Base-by-base conservation (phyloP, 2,113 vertebrate species). In the Oncorhynchus gorbuscha region DNA sequence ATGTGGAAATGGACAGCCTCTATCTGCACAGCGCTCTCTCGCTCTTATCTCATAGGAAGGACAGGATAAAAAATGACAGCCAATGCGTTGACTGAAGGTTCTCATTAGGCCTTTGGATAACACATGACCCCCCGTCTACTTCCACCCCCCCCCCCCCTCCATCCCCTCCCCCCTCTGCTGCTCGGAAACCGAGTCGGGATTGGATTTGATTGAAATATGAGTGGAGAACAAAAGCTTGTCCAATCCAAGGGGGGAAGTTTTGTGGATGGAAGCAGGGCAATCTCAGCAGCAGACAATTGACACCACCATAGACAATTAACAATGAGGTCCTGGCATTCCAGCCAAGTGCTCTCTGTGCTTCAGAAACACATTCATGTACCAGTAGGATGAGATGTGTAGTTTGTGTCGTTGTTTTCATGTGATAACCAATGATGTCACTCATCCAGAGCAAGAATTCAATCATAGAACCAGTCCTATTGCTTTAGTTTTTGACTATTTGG, bases 131-230 rank as follows among this genome's bases (percentile, higher is more conserved):
- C 76, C 70, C 73, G 75, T 77, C 87, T 86, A 24, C 84, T 45
- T 76, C 68, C 76, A n/a, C 28, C 18, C 22, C 26, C 14, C 32
- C 20, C 77, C 30, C 39, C 14, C 1, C 20, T 74, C 26, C n/a
- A n/a, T 3, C 64, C 16, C 4, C 58, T n/a, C 58, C 7, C n/a
- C 9, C 59, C n/a, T n/a, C n/a, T 49, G 30, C 83, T 35, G 79
- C 78, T 74, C 61, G 73, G 51, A 72, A 83, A 83, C 78, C 79
- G 82, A 82, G 78, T 78, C 80, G 70, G 84, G 81, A 89, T 90
- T 76, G 76, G 75, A 83, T 87, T 80, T 85, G 86, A 91, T 89
- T 88, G 89, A 83, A 91, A 90, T 91, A 89, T 78, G 89, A 90
- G 83, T 78, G 81, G 81, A 67, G 84, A 84, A 85, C 78, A 85